phyloP scores from a whole-genome alignment of 2,113 vertebrate species.

The Oenanthe oenanthe region DNA sequence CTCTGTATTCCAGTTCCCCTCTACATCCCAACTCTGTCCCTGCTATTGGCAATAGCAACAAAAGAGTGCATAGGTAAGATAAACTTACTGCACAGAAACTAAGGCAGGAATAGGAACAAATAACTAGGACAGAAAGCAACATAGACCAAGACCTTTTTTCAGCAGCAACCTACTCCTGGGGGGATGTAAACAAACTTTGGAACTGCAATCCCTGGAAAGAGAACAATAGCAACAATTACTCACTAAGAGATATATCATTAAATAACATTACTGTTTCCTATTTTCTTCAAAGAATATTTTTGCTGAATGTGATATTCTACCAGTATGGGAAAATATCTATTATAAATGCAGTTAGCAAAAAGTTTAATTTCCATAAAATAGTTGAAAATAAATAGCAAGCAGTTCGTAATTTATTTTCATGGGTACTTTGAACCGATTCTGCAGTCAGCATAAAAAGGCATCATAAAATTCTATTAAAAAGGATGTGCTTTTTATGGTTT shows the following conservation, averaged over 20 bases:
- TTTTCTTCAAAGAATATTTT: conserved; percentile 14
- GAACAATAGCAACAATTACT: not conserved
- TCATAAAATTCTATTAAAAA: conserved; percentile 45
- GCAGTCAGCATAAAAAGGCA: conserved; percentile 21
- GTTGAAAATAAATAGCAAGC: conserved; percentile 48
- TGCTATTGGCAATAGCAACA: not conserved
- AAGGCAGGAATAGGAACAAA: not conserved
- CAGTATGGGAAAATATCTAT: conserved; percentile 21
- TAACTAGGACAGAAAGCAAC: not conserved
- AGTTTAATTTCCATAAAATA: conserved; percentile 36
- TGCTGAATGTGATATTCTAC: conserved; percentile 13
- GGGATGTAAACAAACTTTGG: not conserved
- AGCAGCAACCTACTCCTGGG: not conserved
- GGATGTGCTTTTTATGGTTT: conserved; percentile 22
- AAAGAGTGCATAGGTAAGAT: not conserved
- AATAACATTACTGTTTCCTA: not conserved
- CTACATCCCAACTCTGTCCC: not conserved
- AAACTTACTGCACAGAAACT: not conserved
- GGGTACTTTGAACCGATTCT: conserved; percentile 3
- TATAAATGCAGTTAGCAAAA: conserved; percentile 18
- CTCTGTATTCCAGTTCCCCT: not conserved
- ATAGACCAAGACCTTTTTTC: not conserved
- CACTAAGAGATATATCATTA: not conserved
- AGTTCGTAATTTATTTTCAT: conserved; percentile 52
- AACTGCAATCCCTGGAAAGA: not conserved